Evolutionary conservation across 2,888 invertebrate genomes (phyloP).

Genomic region (Agonopterix heracliana): DNA sequence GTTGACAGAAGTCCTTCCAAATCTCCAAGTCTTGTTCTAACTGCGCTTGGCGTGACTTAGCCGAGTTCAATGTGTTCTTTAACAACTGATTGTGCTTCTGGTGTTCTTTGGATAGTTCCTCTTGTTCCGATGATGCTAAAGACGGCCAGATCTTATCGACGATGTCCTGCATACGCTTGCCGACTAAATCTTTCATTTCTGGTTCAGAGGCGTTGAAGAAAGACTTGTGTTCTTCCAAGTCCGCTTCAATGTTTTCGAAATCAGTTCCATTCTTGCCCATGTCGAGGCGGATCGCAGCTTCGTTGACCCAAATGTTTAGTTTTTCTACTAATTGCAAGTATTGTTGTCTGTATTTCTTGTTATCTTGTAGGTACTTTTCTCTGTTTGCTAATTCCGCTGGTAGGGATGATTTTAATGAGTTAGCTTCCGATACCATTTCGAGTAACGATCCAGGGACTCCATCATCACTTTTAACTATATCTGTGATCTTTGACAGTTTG

Average conservation of each 20-base stretch:
- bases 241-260: conserved; percentile 88
- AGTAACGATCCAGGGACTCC: conserved; percentile 86
- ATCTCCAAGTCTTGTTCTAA: conserved; percentile 89
- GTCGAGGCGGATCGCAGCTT: conserved; percentile 85
- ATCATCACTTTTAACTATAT: conserved; percentile 83
- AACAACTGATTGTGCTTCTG: conserved; percentile 87
- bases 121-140: conserved; percentile 85
- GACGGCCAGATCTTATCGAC: conserved; percentile 94
- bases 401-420: conserved; percentile 84
- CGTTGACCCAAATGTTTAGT: conserved; percentile 88
- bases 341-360: conserved; percentile 84
- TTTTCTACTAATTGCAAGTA: conserved; percentile 86
- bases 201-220: conserved; percentile 87
- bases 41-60: conserved; percentile 86
- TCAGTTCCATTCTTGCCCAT: conserved; percentile 91
- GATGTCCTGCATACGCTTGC: conserved; percentile 87
- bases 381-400: conserved; percentile 89
- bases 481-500: conserved; percentile 81
- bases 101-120: conserved; percentile 87
- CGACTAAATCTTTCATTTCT: conserved; percentile 85
- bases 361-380: conserved; percentile 85
- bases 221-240: conserved; percentile 90
- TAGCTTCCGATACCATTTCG: conserved; percentile 91
- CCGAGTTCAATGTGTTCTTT: conserved; percentile 88
- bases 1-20: conserved; percentile 90